Percentiles rank a stretch among this genome's conserved stretches.
phyloP scores from a whole-genome alignment of 2,113 vertebrate species.

The Pygoscelis antarcticus region DNA sequence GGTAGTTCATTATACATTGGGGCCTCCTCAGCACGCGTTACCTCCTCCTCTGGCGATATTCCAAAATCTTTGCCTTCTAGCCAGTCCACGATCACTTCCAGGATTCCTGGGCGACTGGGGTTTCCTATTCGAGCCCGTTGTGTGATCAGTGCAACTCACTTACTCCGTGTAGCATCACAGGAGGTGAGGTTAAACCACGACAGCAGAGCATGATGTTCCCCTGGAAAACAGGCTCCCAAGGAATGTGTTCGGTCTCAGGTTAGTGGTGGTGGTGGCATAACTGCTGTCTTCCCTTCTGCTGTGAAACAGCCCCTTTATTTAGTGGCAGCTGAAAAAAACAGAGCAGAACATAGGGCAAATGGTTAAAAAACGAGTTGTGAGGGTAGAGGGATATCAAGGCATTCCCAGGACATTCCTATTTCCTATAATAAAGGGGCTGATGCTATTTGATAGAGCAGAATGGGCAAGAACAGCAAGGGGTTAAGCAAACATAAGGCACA shows the following conservation, averaged over 20 bases:
- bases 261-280: neutral
- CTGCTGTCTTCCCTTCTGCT: neutral
- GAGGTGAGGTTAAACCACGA: too few species aligned
- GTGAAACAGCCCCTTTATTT: neutral
- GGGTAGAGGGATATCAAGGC: neutral
- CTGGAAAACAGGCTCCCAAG: neutral
- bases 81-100: too few species aligned
- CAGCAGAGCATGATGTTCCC: neutral
- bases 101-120: too few species aligned
- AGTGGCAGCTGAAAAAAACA: neutral
- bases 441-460: neutral
- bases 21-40: too few species aligned
- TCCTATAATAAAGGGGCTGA: neutral
- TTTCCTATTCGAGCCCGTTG: too few species aligned
- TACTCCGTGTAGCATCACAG: too few species aligned
- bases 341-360: neutral
- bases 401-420: neutral
- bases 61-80: too few species aligned
- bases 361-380: neutral
- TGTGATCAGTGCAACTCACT: too few species aligned
- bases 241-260: neutral
- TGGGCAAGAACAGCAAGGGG: conserved; percentile 16
- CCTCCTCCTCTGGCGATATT: too few species aligned
- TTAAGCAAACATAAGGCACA: conserved; percentile 25
- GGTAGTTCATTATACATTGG: too few species aligned